phyloP scores from a whole-genome alignment of 1,140 invertebrate species.

The Dermatophagoides farinae region DNA sequence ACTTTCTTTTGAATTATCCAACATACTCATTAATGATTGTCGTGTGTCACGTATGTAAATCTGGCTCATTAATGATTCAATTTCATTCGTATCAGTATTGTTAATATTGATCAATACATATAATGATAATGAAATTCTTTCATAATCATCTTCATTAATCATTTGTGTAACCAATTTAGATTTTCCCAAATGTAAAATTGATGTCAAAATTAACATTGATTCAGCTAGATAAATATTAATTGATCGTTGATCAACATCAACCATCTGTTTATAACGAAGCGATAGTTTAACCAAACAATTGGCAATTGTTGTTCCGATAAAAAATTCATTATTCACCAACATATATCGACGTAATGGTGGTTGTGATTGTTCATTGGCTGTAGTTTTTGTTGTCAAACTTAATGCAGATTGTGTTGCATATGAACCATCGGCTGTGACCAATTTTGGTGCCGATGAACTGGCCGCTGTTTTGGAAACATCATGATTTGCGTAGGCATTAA shows the following conservation, averaged over 20 bases:
- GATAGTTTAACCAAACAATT: slow-evolving; percentile 79
- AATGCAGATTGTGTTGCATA: slow-evolving; percentile 96
- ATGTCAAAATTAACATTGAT: slow-evolving; percentile 66
- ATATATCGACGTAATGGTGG: slow-evolving; percentile 68
- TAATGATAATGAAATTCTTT: slow-evolving; percentile 63
- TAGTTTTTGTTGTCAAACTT: slow-evolving; percentile 38
- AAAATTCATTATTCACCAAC: slow-evolving; percentile 74
- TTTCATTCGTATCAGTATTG: neutral
- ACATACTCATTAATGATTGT: slow-evolving; percentile 12
- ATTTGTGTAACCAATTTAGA: slow-evolving; percentile 36
- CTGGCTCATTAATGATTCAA: slow-evolving; percentile 1
- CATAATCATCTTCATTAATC: slow-evolving; percentile 85
- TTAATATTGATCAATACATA: slow-evolving; percentile 23
- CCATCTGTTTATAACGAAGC: slow-evolving; percentile 40
- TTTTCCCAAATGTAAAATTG: slow-evolving; percentile 62
- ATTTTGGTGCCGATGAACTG: slow-evolving; percentile 26
- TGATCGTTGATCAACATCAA: neutral
- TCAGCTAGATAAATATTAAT: slow-evolving; percentile 46
- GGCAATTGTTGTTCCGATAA: slow-evolving; percentile 73
- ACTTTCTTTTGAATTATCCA: slow-evolving; percentile 8
- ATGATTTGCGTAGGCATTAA: slow-evolving; percentile 19
- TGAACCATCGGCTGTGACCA: slow-evolving; percentile 93
- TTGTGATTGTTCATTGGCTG: slow-evolving; percentile 24
- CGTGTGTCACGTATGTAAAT: slow-evolving; percentile 14
- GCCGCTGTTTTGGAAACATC: slow-evolving; percentile 10